Percentiles rank a stretch among this genome's conserved stretches.
phyloP scores from a whole-genome alignment of 2,797 vertebrate genomes.

The Alosa sapidissima region DNA sequence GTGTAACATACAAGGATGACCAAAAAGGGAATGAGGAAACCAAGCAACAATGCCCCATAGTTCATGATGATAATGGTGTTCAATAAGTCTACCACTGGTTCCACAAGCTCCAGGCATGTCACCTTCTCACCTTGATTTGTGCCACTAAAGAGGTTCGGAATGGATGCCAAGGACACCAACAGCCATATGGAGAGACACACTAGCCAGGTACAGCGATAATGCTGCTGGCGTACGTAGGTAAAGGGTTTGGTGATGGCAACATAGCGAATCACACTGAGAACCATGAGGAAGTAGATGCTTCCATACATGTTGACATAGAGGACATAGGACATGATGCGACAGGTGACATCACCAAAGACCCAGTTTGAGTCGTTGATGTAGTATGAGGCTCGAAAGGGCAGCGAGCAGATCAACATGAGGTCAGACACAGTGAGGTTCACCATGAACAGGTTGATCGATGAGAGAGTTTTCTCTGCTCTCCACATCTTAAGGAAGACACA shows the following conservation, averaged over 20 bases:
- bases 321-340: conserved; percentile 73
- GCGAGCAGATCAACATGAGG: conserved; percentile 71
- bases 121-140: rapidly evolving
- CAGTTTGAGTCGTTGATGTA: conserved; percentile 67
- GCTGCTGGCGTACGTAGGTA: conserved; percentile 53
- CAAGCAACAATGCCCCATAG: conserved; percentile 55
- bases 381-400: conserved; percentile 73
- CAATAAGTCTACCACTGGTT: background rate
- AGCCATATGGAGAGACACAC: conserved; percentile 66
- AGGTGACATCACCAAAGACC: conserved; percentile 68
- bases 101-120: conserved; percentile 70
- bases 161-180: conserved; percentile 56
- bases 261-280: conserved; percentile 73
- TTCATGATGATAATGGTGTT: conserved; percentile 61
- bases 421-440: conserved; percentile 76
- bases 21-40: conserved; percentile 70
- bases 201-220: conserved; percentile 53
- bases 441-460: conserved; percentile 71
- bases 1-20: conserved; percentile 70
- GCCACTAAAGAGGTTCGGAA: conserved; percentile 53
- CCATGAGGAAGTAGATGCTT: conserved; percentile 76
- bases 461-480: conserved; percentile 51
- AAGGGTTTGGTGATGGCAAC: conserved; percentile 68
- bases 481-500: conserved; percentile 68
- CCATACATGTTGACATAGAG: conserved; percentile 80